A percentile compares a stretch with the other conserved stretches of the same genome.
These are phyloP conservation scores for Conus canariensis DNA, from an alignment of 2,888 invertebrate species.

Conservation along the genomic window DNA sequence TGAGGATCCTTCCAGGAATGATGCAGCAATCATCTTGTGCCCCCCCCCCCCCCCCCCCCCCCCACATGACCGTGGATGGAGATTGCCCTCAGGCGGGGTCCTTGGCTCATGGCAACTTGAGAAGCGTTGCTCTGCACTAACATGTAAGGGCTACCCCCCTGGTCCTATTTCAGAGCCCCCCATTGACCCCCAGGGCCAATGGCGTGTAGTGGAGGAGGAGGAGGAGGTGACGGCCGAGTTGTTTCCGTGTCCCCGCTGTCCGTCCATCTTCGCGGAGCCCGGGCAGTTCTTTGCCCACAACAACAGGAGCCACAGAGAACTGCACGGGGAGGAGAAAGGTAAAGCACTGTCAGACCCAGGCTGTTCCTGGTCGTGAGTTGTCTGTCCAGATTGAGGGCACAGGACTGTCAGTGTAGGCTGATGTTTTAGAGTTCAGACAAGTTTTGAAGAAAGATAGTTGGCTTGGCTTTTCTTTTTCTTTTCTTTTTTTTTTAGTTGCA, in stretches of 20 bases:
- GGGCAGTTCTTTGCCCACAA: not conserved
- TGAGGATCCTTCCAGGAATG: too few relatives aligned
- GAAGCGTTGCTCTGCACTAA: not conserved
- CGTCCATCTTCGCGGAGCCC: not conserved
- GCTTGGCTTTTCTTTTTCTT: too few relatives aligned
- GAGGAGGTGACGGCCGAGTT: not conserved
- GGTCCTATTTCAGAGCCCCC: not conserved
- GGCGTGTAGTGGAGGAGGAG: not conserved
- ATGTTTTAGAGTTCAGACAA: too few relatives aligned
- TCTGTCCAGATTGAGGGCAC: too few relatives aligned
- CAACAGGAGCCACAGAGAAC: not conserved
- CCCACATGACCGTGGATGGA: too few relatives aligned
- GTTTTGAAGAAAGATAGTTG: too few relatives aligned
- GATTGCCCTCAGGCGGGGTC: not conserved
- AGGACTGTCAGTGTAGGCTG: too few relatives aligned
- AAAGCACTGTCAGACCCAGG: not conserved
- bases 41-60: too few relatives aligned
- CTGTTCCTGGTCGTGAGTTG: too few relatives aligned
- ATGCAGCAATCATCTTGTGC: too few relatives aligned
- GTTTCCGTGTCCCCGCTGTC: not conserved
- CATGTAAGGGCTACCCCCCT: too few relatives aligned
- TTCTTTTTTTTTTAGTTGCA: too few relatives aligned
- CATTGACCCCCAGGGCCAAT: not conserved
- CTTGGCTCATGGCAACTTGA: not conserved
- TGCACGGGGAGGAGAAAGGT: not conserved